Evolutionary conservation across 1,140 invertebrate genomes (phyloP).

Genomic region (Belonocnema kinseyi): DNA sequence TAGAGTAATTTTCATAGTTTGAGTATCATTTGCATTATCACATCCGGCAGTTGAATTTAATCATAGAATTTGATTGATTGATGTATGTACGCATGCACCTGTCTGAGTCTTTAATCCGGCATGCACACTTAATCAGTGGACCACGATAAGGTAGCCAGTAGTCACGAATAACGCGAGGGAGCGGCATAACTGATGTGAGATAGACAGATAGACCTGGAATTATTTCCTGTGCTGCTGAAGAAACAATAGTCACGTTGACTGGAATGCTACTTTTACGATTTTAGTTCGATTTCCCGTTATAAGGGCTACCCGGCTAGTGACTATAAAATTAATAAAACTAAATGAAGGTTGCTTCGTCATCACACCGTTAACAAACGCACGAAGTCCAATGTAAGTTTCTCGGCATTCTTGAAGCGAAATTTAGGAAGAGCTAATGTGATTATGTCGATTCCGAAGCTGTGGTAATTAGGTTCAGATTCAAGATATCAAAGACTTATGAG

Average conservation of each 20-base stretch:
- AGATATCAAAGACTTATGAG: slow-evolving; percentile 10
- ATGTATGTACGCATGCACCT: background rate
- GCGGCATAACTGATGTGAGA: background rate
- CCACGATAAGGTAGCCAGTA: slow-evolving; percentile 16
- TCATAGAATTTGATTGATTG: slow-evolving; percentile 14
- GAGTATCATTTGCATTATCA: too few species aligned
- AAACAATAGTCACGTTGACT: slow-evolving; percentile 26
- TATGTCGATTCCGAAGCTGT: background rate
- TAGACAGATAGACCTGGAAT: slow-evolving; percentile 23
- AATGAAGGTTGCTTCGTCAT: slow-evolving; percentile 24
- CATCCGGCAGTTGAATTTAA: background rate
- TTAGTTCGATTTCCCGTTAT: background rate
- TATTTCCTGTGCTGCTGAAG: slow-evolving; percentile 21
- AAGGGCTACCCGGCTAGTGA: background rate
- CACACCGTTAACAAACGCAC: background rate
- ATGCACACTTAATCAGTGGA: slow-evolving; percentile 28
- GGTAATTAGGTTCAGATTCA: slow-evolving; percentile 8
- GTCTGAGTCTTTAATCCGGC: background rate
- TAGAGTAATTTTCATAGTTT: too few species aligned
- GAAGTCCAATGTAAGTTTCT: background rate
- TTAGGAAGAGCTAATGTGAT: slow-evolving; percentile 1
- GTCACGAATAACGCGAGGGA: slow-evolving; percentile 22
- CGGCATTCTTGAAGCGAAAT: background rate
- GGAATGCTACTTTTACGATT: slow-evolving; percentile 25
- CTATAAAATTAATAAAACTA: background rate